Evolutionary conservation across 2,113 vertebrate species (phyloP).

Genomic region (Cyprinodon tularosa): DNA sequence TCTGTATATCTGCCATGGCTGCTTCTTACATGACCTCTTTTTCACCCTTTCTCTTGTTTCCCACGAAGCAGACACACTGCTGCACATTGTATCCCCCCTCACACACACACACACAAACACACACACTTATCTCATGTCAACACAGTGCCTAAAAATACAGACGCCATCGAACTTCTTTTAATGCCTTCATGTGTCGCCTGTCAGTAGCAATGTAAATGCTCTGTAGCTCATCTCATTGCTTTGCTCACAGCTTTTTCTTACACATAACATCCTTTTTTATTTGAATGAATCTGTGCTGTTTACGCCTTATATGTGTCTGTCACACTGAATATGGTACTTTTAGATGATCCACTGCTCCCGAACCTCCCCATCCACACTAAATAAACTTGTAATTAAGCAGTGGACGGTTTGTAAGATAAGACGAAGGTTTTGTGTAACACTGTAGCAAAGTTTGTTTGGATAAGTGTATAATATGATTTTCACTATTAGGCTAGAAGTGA

Average conservation of each 20-base stretch:
- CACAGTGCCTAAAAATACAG: conserved; percentile 99
- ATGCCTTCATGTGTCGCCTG: conserved; percentile 78
- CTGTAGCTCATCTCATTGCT: conserved; percentile 59
- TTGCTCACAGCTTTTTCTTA: conserved; percentile 67
- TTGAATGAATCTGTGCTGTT: conserved; percentile 69
- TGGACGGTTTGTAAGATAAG: conserved; percentile 74
- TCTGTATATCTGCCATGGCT: conserved; percentile 85
- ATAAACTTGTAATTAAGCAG: conserved; percentile 73
- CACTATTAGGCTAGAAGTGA: conserved; percentile 58
- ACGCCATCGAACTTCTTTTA: conserved; percentile 85
- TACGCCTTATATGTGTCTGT: conserved; percentile 76
- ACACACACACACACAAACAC: conserved; percentile 76
- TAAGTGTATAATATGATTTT: conserved; percentile 70
- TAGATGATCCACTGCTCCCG: conserved; percentile 48
- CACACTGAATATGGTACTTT: conserved; percentile 71
- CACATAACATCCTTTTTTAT: conserved; percentile 43
- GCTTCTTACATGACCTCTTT: conserved; percentile 83
- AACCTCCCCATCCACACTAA: conserved; percentile 33
- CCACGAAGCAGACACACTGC: conserved; percentile 80
- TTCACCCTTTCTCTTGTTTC: conserved; percentile 21
- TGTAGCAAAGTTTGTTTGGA: conserved; percentile 73
- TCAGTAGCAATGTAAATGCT: conserved; percentile 76
- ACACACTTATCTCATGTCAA: conserved; percentile 78
- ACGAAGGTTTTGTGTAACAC: conserved; percentile 76
- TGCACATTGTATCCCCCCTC: conserved; percentile 76